Evolutionary conservation across 2,888 invertebrate genomes (phyloP), one percentile per base, ranked within the genome.

Genomic region (Nephrotoma guestfalica): DNA sequence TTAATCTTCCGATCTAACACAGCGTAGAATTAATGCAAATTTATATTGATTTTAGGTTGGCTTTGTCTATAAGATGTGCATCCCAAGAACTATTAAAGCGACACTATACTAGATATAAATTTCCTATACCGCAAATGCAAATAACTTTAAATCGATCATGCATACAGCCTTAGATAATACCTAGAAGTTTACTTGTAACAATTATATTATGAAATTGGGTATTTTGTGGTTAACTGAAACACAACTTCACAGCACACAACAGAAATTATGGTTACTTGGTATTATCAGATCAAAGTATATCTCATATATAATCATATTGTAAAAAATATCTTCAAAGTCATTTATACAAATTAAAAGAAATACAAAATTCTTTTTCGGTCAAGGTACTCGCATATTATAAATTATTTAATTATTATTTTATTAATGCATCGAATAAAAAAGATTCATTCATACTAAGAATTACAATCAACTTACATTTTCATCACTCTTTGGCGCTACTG

Each of bases 401-500:
- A 71, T 30, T 30, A 30, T 30, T 71, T 71, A 71, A 71, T 71
- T 71, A 71, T 9, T 30, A 71, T 30, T 7, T 30, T 15, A 51
- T 51, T 51, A 6, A 51, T 15, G 51, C 15, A 9, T 30, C 30
- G 30, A 30, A 30, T 51, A 51, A 51, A 30, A 43, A 9, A 43
- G 15, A 6, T 71, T 71, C 71, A 71, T 71, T 71, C 71, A 71
- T 71, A 13, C 71, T 71, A 30, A 71, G 30, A 71, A 71, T 71
- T 30, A 30, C 71, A 30, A 15, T 42, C 40, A n/a, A 87, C 86
- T 88, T 88, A 89, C 93, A 89, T 92, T 92, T 87, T 92, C 92
- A 71, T 90, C 88, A 0, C 90, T 87, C 87, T 88, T 88, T 51
- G 71, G 71, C 71, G 71, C 71, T 71, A 11, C 13, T 30, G 71